These are phyloP conservation scores for Danaus chrysippus DNA, from an alignment of 2,888 invertebrate species.

Conservation along the genomic window DNA sequence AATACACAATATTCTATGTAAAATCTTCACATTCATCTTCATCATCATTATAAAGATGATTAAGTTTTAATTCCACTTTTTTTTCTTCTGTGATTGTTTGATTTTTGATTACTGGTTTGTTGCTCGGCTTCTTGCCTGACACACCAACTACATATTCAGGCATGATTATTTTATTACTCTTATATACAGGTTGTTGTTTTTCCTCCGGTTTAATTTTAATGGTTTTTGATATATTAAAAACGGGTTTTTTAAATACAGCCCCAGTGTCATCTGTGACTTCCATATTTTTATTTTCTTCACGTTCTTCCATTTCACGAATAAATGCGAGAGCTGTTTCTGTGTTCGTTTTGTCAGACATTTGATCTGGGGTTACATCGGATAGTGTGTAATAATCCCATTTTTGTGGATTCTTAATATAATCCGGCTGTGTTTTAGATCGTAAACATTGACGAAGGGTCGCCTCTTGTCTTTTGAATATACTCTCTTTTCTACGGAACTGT, in stretches of 20 bases:
- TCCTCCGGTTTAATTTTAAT: conserved; percentile 46
- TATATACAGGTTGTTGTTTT: conserved; percentile 70
- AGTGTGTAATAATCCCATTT: conserved; percentile 91
- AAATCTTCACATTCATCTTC: conserved; percentile 38
- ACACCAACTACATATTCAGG: conserved; percentile 90
- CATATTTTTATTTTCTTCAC: conserved; percentile 48
- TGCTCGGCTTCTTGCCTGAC: conserved; percentile 74
- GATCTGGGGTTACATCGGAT: conserved; percentile 85
- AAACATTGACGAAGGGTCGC: conserved; percentile 80
- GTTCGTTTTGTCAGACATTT: conserved; percentile 89
- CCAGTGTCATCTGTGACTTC: conserved; percentile 48
- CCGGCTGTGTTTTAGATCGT: conserved; percentile 60
- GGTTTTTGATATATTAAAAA: conserved; percentile 57
- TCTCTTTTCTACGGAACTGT: conserved; percentile 84
- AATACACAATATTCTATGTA: too few species aligned
- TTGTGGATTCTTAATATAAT: conserved; percentile 85
- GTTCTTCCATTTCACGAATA: conserved; percentile 82
- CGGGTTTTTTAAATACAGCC: conserved; percentile 63
- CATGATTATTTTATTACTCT: conserved; percentile 86
- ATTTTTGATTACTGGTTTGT: conserved; percentile 41
- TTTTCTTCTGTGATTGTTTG: conserved; percentile 36
- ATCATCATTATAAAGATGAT: conserved; percentile 70
- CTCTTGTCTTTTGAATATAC: conserved; percentile 88
- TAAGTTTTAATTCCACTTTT: conserved; percentile 60
- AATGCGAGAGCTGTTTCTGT: conserved; percentile 88